Evolutionary conservation across 2,888 invertebrate species (phyloP).

Genomic region (Drosophila subquinaria): DNA sequence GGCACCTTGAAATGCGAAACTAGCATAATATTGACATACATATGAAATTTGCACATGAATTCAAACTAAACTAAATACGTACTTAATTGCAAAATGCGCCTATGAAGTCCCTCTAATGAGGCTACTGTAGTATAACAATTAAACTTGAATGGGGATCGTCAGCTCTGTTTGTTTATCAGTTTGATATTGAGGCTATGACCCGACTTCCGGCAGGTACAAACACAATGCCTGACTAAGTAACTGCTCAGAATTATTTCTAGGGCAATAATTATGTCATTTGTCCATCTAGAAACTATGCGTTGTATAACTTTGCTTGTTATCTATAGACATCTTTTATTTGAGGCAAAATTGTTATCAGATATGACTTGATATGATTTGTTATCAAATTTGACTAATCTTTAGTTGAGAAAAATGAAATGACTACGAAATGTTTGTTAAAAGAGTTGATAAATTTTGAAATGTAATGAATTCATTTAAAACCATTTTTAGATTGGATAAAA

Average conservation of each 20-base stretch:
- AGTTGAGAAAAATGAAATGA: no score
- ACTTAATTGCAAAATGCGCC: conserved; percentile 26
- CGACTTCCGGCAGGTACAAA: conserved; percentile 11
- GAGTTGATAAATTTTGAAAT: no score
- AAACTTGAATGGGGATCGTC: conserved; percentile 31
- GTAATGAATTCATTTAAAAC: no score
- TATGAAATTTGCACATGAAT: conserved; percentile 63
- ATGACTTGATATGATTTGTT: no score
- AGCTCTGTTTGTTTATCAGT: conserved; percentile 41
- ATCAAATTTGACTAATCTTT: no score
- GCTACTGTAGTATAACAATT: conserved; percentile 34
- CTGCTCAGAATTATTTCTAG: background rate
- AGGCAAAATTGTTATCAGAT: background rate
- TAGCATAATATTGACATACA: conserved; percentile 67
- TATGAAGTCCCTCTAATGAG: conserved; percentile 37
- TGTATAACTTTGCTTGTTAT: background rate
- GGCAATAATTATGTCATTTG: conserved; percentile 11
- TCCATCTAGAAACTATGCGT: background rate
- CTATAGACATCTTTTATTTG: background rate
- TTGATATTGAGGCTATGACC: conserved; percentile 37
- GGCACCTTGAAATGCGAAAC: conserved; percentile 65
- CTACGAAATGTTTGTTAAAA: no score
- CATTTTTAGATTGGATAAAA: no score
- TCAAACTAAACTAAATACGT: conserved; percentile 29
- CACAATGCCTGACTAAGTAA: conserved; percentile 6